These are phyloP conservation scores for Lordiphosa fenestrarum DNA, from an alignment of 2,888 invertebrate genomes.

Conservation along the genomic window DNA sequence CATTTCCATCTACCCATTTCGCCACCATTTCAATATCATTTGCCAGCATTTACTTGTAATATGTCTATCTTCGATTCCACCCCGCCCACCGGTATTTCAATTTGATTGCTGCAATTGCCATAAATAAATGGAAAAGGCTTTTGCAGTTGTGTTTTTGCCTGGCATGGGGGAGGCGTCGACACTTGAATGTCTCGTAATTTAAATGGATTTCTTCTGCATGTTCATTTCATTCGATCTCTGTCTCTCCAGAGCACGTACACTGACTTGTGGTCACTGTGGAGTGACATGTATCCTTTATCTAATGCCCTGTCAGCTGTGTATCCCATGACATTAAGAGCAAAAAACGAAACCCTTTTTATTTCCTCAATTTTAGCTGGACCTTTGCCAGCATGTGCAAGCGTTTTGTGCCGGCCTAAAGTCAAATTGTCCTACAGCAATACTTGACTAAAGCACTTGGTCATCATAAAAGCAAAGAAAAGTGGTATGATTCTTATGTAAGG, in stretches of 20 bases:
- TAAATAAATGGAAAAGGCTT: conserved; percentile 45
- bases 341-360: conserved; percentile 3
- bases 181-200: conserved; percentile 40
- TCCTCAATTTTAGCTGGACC: conserved; percentile 4
- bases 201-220: conserved; percentile 44
- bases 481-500: no score
- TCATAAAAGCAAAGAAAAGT: no score
- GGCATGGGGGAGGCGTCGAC: conserved; percentile 16
- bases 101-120: conserved; percentile 50
- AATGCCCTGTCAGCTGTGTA: conserved; percentile 8
- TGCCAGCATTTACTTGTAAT: conserved; percentile 12
- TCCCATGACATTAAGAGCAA: neutral
- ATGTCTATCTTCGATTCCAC: conserved; percentile 12
- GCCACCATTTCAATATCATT: conserved; percentile 4
- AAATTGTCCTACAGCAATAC: no score
- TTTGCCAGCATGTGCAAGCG: conserved; percentile 2
- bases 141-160: conserved; percentile 8
- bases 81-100: conserved; percentile 32
- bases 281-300: conserved; percentile 8
- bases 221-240: neutral
- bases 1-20: conserved; percentile 13
- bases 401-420: no score
- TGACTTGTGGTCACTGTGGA: conserved; percentile 18
- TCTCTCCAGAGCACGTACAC: conserved; percentile 19
- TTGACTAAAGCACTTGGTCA: no score